phyloP scores from a whole-genome alignment of 2,888 invertebrate genomes.

The Cheilosia vulpina region DNA sequence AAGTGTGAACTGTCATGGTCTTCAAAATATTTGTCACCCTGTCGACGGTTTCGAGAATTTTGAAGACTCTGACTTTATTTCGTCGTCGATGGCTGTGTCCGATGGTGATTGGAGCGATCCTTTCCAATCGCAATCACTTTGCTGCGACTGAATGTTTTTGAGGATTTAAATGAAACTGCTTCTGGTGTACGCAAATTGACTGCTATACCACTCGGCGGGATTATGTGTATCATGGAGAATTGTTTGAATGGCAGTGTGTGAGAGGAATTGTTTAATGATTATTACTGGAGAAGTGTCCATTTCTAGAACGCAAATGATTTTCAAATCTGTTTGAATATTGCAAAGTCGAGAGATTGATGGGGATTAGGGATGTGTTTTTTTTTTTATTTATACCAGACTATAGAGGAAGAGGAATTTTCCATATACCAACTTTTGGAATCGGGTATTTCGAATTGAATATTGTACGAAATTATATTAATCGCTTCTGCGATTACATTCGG shows the following conservation, averaged over 20 bases:
- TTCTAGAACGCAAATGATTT: conserved; percentile 30
- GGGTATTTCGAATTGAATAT: no score
- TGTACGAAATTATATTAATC: no score
- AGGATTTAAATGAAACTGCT: conserved; percentile 46
- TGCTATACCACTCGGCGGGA: conserved; percentile 51
- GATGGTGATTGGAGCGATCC: conserved; percentile 37
- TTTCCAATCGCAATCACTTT: conserved; percentile 58
- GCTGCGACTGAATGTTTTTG: conserved; percentile 52
- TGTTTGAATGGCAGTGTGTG: neutral
- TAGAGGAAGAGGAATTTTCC: neutral
- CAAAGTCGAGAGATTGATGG: conserved; percentile 1
- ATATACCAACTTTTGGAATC: neutral
- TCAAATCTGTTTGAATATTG: conserved; percentile 40
- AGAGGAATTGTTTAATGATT: conserved; percentile 29
- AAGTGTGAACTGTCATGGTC: conserved; percentile 54
- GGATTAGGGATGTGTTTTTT: conserved; percentile 34
- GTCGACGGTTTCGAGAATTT: conserved; percentile 36
- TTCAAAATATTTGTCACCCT: conserved; percentile 66
- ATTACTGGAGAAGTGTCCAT: conserved; percentile 19
- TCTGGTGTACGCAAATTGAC: conserved; percentile 51
- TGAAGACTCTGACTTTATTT: conserved; percentile 19
- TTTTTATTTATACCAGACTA: neutral
- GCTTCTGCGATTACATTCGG: no score
- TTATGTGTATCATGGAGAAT: conserved; percentile 49
- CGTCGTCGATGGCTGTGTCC: no score